Base-by-base conservation (phyloP, 2,888 invertebrate species). In the Neoaliturus tenellus region DNA sequence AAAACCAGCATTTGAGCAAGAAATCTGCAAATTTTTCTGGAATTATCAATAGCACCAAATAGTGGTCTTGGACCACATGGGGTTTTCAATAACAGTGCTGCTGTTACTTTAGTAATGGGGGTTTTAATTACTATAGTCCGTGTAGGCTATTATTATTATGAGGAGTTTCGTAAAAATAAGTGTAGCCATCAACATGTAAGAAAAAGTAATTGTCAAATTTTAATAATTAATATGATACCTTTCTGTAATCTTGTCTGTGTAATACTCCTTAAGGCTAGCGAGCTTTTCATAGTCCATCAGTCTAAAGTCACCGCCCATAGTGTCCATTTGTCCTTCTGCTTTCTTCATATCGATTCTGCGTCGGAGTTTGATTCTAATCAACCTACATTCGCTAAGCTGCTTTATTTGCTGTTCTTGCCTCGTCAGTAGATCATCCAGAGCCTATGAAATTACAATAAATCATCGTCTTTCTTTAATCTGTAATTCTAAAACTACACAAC, bases 201-300 rank as follows among this genome's bases (percentile, higher is more conserved):
- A 28, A 28, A 10, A 28, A 58, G 17, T 10, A 10, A 35, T 6
- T 35, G 35, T 35, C 4, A 35, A 6, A 35, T 35, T 35, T 35
- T 35, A 10, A 10, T 10, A 35, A 35, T 6, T n/a, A n/a, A n/a
- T n/a, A n/a, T n/a, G n/a, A n/a, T 3, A 78, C 78, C 78, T 78
- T 31, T 78, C 78, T 20, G 78, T 78, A 20, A 78, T 78, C 55
- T 78, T 78, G n/a, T 78, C 78, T n/a, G 78, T 78, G 55, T 78
- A 78, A 33, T 78, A 78, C 20, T 78, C 78, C 20, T 78, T 78
- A 2, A 78, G 55, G 35, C 78, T 78, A 1, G 78, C 17, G 25
- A 78, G 55, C 35, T 78, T 78, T n/a, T 78, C 78, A 55, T 78
- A 78, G 28, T 78, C 78, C 78, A 78, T 78, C 33, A 78, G 55